Evolutionary conservation across 2,888 invertebrate species (phyloP).

Genomic region (Idaea dimidiata): DNA sequence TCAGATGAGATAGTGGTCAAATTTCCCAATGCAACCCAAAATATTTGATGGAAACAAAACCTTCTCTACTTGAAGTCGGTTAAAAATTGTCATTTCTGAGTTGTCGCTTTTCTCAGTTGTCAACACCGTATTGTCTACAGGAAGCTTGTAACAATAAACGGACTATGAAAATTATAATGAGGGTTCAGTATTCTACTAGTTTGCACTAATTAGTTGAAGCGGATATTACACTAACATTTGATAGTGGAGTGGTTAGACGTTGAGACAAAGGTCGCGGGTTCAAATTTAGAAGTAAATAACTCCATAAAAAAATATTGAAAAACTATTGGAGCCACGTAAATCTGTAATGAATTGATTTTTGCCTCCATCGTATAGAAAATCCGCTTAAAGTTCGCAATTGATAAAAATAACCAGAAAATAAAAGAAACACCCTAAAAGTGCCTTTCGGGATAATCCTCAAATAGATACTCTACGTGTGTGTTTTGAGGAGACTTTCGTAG

Average conservation of each 20-base stretch:
- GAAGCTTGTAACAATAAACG: neutral
- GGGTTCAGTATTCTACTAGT: neutral
- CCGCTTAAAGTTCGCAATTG: neutral
- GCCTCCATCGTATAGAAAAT: neutral
- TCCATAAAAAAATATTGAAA: too few relatives aligned
- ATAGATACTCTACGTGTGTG: neutral
- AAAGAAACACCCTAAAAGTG: neutral
- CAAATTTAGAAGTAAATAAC: too few relatives aligned
- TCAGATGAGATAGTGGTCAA: too few relatives aligned
- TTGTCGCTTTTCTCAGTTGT: constrained; percentile 32
- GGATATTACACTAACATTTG: neutral
- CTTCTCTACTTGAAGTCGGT: too few relatives aligned
- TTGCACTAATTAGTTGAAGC: neutral
- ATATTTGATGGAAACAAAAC: too few relatives aligned
- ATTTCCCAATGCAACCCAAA: too few relatives aligned
- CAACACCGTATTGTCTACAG: constrained; percentile 31
- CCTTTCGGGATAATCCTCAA: constrained; percentile 32
- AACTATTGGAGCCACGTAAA: too few relatives aligned
- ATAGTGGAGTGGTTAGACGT: neutral
- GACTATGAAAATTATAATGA: neutral
- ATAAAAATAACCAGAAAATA: neutral
- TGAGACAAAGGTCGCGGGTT: neutral
- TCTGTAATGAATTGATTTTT: neutral
- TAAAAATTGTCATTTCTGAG: too few relatives aligned
- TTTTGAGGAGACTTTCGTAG: neutral